phyloP scores from a whole-genome alignment of 2,888 invertebrate species.

The Itoplectis maculator region DNA sequence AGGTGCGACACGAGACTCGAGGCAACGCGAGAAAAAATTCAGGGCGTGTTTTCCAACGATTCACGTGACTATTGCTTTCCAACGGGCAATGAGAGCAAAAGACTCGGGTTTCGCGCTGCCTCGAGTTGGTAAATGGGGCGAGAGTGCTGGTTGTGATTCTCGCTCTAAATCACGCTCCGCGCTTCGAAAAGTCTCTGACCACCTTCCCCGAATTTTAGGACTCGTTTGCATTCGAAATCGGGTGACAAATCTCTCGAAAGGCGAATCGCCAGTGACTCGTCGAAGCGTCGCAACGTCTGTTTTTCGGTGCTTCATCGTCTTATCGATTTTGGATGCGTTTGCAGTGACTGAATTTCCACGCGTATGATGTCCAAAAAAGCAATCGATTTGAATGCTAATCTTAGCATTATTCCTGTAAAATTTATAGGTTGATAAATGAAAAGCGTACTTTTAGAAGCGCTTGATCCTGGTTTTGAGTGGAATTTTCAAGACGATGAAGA shows the following conservation, averaged over 20 bases:
- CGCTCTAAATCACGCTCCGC: slow-evolving; percentile 52
- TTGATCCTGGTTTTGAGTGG: neutral
- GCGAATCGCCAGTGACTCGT: slow-evolving; percentile 25
- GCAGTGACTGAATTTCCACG: slow-evolving; percentile 1
- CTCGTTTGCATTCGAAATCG: neutral
- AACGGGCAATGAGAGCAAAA: neutral
- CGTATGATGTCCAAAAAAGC: no score
- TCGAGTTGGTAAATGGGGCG: slow-evolving; percentile 45
- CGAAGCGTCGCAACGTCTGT: slow-evolving; percentile 24
- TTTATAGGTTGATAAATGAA: no score
- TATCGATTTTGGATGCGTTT: neutral
- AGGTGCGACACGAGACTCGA: slow-evolving; percentile 68
- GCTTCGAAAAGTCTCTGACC: slow-evolving; percentile 36
- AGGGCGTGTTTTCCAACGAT: neutral
- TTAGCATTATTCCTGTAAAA: no score
- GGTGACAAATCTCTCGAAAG: neutral
- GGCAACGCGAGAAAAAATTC: slow-evolving; percentile 25
- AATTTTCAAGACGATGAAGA: slow-evolving; percentile 4
- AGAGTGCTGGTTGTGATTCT: slow-evolving; percentile 61
- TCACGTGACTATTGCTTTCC: neutral
- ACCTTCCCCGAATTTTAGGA: neutral
- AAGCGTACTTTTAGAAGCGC: no score
- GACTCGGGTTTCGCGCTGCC: slow-evolving; percentile 24
- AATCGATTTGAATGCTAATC: no score
- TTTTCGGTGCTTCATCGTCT: slow-evolving; percentile 41